Base-by-base conservation (phyloP, 2,888 invertebrate genomes). In the Drosophila kanekoi region DNA sequence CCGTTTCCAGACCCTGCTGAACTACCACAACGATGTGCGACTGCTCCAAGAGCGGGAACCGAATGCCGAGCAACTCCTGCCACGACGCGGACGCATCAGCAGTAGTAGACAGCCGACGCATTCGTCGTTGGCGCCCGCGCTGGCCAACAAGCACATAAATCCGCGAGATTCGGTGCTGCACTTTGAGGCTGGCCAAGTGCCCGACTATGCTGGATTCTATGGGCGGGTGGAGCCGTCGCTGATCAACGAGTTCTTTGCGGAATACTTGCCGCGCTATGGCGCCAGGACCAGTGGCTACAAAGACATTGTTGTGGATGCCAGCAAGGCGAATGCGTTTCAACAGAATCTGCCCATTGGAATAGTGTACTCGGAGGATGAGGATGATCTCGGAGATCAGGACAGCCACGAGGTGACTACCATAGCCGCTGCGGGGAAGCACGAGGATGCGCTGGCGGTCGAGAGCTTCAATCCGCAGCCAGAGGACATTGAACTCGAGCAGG, bases 301-400 rank as follows among this genome's bases (percentile, higher is more conserved):
- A 63, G 82, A 84, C 3, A 40, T 83, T 8, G 45, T 82, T 0
- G 72, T 82, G 54, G 82, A 83, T 18, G 72, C 68, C 45, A 72
- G 57, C 16, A 83, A 82, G 38, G 4, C 60, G 4, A 72, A 56
- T 20, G 41, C 51, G 1, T 83, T 83, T 3, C 82, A 85, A 4
- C 83, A 83, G 61, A 83, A 83, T n/a, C 28, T 85, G 6, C 83
- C 85, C 45, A 83, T 83, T 11, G 83, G 83, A 28, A 11, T 75
- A 0, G 49, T 23, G 0, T 67, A 43, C 11, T 79, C 83, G 0
- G 85, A 85, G 11, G 77, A 77, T 6, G 76, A 76, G 16, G 72
- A 75, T 1, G 71, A 75, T 1, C 16, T 43, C 9, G 41, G 8
- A 0, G 28, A 41, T 0, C 41, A 9, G 1, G 20, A n/a, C 14